phyloP scores from a whole-genome alignment of 2,797 vertebrate genomes.

The Babyrousa celebensis region DNA sequence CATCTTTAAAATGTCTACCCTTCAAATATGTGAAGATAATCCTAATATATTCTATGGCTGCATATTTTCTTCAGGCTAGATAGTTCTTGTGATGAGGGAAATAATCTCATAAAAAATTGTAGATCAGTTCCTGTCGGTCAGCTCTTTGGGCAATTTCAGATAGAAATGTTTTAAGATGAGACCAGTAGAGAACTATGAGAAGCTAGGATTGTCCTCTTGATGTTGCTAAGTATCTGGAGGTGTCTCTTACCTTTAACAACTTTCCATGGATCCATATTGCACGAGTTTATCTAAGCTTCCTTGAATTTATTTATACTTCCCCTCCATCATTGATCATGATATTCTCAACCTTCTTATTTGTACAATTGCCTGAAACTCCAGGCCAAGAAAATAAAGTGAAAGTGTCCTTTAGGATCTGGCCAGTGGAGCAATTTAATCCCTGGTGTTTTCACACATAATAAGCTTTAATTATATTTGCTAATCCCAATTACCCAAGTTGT shows the following conservation, averaged over 20 bases:
- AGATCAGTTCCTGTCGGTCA: background rate
- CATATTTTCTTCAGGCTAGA: constrained; percentile 60
- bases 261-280: constrained; percentile 14
- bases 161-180: constrained; percentile 39
- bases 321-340: background rate
- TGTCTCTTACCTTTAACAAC: constrained; percentile 40
- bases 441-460: constrained; percentile 43
- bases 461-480: constrained; percentile 50
- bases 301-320: constrained; percentile 70
- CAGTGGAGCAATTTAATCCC: constrained; percentile 25
- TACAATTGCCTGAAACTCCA: constrained; percentile 50
- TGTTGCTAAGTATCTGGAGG: constrained; percentile 35
- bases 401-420: constrained; percentile 1
- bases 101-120: constrained; percentile 38
- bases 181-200: constrained; percentile 10
- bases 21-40: constrained; percentile 71
- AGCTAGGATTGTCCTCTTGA: constrained; percentile 1
- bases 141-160: constrained; percentile 7
- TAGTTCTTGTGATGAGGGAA: constrained; percentile 54
- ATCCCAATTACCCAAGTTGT: background rate
- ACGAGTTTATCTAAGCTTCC: constrained; percentile 50
- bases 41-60: constrained; percentile 32
- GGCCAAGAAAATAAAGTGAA: constrained; percentile 57
- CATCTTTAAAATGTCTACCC: constrained; percentile 58
- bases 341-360: constrained; percentile 19